Evolutionary conservation across 2,797 vertebrate species (phyloP).

Genomic region (Pristis pectinata): DNA sequence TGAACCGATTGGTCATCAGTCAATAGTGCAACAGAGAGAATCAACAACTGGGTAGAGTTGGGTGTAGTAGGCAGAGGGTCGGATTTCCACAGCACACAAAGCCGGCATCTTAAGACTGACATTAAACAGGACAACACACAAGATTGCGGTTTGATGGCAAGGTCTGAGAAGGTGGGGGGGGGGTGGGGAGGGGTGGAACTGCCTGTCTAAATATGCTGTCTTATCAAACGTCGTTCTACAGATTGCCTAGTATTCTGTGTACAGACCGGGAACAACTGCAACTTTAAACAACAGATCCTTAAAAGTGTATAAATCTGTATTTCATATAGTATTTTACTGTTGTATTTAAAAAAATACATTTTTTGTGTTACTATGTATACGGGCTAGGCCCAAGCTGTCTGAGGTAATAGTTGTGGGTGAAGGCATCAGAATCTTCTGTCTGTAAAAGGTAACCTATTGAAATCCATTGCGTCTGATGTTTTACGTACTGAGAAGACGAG

Average conservation of each 20-base stretch:
- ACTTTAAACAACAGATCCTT: conserved; percentile 8
- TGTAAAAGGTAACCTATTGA: not conserved
- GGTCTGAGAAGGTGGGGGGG: not conserved
- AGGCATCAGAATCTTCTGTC: not conserved
- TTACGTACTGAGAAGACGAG: not conserved
- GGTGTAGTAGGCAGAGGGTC: not conserved
- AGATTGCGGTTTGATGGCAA: not conserved
- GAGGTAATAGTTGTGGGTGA: not conserved
- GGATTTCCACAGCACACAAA: not conserved
- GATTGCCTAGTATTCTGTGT: conserved; percentile 25
- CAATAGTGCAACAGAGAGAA: not conserved
- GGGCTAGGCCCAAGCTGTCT: conserved; percentile 11
- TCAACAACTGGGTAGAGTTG: not conserved
- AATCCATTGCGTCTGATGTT: not conserved
- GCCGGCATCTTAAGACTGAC: not conserved
- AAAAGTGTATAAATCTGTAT: conserved; percentile 33
- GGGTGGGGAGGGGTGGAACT: not conserved
- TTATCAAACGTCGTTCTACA: not conserved
- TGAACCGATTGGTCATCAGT: not conserved
- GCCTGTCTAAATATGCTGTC: not conserved
- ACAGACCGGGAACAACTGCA: not conserved
- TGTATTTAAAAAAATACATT: conserved; percentile 17
- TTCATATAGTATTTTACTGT: conserved; percentile 35
- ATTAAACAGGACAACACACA: not conserved
- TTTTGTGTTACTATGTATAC: conserved; percentile 9